Conservation (phyloP, 2,888 invertebrate species). For the Dusona sp. region DNA sequence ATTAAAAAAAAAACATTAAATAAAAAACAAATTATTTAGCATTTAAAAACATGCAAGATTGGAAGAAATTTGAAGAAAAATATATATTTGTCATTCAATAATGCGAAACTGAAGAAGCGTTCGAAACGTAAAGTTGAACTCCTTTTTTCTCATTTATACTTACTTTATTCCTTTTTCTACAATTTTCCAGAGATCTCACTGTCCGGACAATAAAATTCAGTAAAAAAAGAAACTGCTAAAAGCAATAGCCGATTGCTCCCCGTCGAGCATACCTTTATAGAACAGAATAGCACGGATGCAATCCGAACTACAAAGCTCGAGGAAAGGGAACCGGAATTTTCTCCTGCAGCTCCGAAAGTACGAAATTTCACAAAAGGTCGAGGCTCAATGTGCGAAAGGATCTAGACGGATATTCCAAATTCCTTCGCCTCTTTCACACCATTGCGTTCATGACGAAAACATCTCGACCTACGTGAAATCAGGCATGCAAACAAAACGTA, state of each 20-base stretch:
- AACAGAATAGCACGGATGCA: slow-evolving; percentile 7
- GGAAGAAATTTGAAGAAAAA: no score
- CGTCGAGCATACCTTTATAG: slow-evolving; percentile 23
- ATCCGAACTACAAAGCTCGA: slow-evolving; percentile 6
- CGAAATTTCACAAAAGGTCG: slow-evolving; percentile 50
- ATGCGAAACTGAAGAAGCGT: background rate
- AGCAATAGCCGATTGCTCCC: slow-evolving; percentile 34
- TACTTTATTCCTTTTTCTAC: background rate
- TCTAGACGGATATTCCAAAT: slow-evolving; percentile 37
- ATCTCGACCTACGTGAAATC: background rate
- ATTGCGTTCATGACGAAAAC: background rate
- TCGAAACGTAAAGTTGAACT: background rate
- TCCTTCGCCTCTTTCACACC: slow-evolving; percentile 23
- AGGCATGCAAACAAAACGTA: background rate
- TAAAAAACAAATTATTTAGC: no score
- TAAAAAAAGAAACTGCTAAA: slow-evolving; percentile 1
- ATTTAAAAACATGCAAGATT: no score
- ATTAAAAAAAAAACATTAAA: background rate
- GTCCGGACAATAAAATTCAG: slow-evolving; percentile 37
- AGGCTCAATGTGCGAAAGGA: slow-evolving; percentile 23
- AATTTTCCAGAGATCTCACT: slow-evolving; percentile 22
- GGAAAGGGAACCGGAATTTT: slow-evolving; percentile 46
- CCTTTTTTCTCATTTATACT: background rate
- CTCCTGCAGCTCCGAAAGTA: slow-evolving; percentile 32
- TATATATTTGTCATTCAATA: background rate